Evolutionary conservation across 2,113 vertebrate species (phyloP), one percentile per base, ranked within the genome.

Genomic region (Apaloderma vittatum): DNA sequence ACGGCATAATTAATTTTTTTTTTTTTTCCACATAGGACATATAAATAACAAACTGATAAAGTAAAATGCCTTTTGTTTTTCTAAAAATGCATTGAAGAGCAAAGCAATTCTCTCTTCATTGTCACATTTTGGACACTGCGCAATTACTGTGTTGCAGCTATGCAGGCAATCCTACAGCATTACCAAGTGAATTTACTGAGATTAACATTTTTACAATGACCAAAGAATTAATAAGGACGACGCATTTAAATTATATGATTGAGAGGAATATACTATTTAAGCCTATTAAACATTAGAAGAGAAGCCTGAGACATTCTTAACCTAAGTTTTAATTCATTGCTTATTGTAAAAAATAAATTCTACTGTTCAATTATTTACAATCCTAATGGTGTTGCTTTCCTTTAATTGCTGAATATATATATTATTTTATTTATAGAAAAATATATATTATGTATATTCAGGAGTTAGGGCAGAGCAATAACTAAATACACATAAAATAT

Each of bases 331-430:
- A 89, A 43, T 78, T 87, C 55, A 48, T 13, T 8, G 59, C 2
- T 96, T 91, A 78, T 72, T 78, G 30, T 45, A 87, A 87, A 34
- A 90, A 93, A 85, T 73, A 94, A 85, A 90, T 85, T 54, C 24
- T 54, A 32, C 8, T 85, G 22, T 91, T 93, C 55, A 68, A 67
- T 85, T 94, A 93, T 93, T 95, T 79, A 79, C 34, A 68, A 7
- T 36, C n/a, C 57, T 90, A 88, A 93, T 85, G 70, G 26, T 72
- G 34, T 74, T 82, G 23, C 40, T 93, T 93, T 89, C 29, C 26
- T 77, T 59, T 94, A 97, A 88, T 94, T 90, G 65, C 51, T 86
- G 67, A 86, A 82, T 40, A 37, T 10, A 82, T 46, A 72, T 45
- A 93, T 79, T 62, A 65, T 52, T 87, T 93, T 89, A 91, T 86